Conservation (phyloP, 2,113 vertebrate genomes). For the Silurus asotus region DNA sequence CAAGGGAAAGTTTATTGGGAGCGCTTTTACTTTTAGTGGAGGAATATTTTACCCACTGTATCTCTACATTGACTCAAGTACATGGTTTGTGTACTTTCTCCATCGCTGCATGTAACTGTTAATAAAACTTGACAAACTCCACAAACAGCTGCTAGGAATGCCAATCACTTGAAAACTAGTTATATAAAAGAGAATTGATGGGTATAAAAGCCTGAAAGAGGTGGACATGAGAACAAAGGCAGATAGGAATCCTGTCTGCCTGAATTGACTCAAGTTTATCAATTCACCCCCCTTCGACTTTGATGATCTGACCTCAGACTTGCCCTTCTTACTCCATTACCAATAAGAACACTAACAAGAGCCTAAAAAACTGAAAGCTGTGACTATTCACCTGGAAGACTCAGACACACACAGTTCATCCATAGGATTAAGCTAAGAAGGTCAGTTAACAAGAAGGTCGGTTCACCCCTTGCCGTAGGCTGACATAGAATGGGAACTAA, state of each 20-base stretch:
- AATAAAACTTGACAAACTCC: background rate
- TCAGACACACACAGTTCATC: slow-evolving; percentile 29
- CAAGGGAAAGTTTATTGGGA: too few relatives aligned
- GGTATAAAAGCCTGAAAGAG: background rate
- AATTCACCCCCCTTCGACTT: slow-evolving; percentile 15
- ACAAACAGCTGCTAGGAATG: background rate
- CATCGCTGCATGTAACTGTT: too few relatives aligned
- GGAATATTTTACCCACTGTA: too few relatives aligned
- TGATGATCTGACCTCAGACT: slow-evolving; percentile 15
- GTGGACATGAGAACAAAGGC: slow-evolving; percentile 1
- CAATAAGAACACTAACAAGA: background rate
- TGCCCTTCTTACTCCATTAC: background rate
- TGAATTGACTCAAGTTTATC: slow-evolving; percentile 7
- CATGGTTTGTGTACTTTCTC: too few relatives aligned
- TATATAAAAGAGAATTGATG: background rate
- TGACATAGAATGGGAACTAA: slow-evolving; percentile 38
- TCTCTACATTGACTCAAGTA: too few relatives aligned
- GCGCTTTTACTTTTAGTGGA: too few relatives aligned
- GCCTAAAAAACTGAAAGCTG: background rate
- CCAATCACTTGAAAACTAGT: background rate
- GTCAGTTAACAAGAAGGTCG: slow-evolving; percentile 20
- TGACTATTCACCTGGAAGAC: slow-evolving; percentile 27
- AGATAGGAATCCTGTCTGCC: background rate
- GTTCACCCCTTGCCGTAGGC: slow-evolving; percentile 22
- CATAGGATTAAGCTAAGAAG: slow-evolving; percentile 26